Evolutionary conservation across 1,140 invertebrate species (phyloP).

Genomic region (Microvelia longipes): DNA sequence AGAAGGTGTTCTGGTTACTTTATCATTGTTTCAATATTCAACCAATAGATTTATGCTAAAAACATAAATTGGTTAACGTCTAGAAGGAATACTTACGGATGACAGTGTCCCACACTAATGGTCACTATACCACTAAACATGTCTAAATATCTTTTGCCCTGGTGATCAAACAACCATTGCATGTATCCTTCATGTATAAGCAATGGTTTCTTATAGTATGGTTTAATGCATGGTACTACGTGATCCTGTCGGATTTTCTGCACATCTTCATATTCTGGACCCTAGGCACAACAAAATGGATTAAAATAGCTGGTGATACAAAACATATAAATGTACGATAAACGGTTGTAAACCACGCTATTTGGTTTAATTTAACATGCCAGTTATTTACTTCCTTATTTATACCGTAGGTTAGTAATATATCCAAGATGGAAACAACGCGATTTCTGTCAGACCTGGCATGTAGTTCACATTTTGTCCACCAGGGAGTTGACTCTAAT

Average conservation of each 20-base stretch:
- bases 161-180: constrained; percentile 84
- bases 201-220: constrained; percentile 70
- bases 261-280: constrained; percentile 40
- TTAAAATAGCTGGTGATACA: too few relatives aligned
- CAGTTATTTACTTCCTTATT: too few relatives aligned
- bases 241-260: constrained; percentile 39
- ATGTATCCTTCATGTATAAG: constrained; percentile 70
- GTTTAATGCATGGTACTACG: constrained; percentile 52
- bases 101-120: constrained; percentile 92
- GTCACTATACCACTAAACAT: constrained; percentile 93
- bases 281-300: constrained; percentile 26
- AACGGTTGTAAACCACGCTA: not conserved
- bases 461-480: too few relatives aligned
- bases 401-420: too few relatives aligned
- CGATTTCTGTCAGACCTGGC: too few relatives aligned
- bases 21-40: too few relatives aligned
- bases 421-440: too few relatives aligned
- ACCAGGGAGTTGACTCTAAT: too few relatives aligned
- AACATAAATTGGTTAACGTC: too few relatives aligned
- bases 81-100: constrained; percentile 82
- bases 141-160: constrained; percentile 77
- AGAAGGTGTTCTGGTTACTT: too few relatives aligned
- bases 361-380: not conserved
- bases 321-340: not conserved
- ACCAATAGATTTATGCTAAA: too few relatives aligned